Percentiles rank a stretch among this genome's conserved stretches.
Evolutionary conservation across 2,797 vertebrate genomes (phyloP).

Genomic region (Pseudomugil tenellus): DNA sequence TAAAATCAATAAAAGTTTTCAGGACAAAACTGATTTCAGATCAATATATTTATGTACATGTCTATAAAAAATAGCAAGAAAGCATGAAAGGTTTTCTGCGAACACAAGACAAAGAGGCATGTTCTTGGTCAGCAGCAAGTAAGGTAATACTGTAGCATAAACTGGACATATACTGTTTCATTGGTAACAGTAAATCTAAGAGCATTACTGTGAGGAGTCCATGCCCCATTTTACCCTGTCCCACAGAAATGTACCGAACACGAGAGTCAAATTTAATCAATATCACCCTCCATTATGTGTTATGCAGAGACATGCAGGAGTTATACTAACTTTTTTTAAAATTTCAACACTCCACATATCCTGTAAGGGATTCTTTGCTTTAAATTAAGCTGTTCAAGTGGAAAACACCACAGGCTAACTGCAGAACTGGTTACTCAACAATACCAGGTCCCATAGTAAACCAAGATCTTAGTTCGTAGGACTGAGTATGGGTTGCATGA

Average conservation of each 20-base stretch:
- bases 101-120: background rate
- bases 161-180: constrained; percentile 1
- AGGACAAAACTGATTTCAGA: too few species aligned
- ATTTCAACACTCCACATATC: constrained; percentile 12
- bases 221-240: constrained; percentile 8
- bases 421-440: constrained; percentile 36
- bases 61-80: background rate
- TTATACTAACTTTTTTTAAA: constrained; percentile 8
- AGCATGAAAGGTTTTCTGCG: background rate
- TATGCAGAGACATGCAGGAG: background rate
- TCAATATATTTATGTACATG: too few species aligned
- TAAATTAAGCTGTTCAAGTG: constrained; percentile 25
- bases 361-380: constrained; percentile 23
- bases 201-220: constrained; percentile 2
- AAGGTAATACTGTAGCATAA: background rate
- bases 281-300: constrained; percentile 7
- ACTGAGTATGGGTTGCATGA: constrained; percentile 26
- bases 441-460: constrained; percentile 46
- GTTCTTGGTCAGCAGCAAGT: background rate
- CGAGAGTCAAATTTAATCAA: constrained; percentile 28
- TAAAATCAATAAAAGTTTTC: background rate
- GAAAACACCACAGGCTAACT: constrained; percentile 32
- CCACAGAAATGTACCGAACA: constrained; percentile 14
- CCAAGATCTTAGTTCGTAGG: constrained; percentile 30
- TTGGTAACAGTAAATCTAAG: background rate